phyloP scores from a whole-genome alignment of 2,888 invertebrate species.

The Hetaerina titia region DNA sequence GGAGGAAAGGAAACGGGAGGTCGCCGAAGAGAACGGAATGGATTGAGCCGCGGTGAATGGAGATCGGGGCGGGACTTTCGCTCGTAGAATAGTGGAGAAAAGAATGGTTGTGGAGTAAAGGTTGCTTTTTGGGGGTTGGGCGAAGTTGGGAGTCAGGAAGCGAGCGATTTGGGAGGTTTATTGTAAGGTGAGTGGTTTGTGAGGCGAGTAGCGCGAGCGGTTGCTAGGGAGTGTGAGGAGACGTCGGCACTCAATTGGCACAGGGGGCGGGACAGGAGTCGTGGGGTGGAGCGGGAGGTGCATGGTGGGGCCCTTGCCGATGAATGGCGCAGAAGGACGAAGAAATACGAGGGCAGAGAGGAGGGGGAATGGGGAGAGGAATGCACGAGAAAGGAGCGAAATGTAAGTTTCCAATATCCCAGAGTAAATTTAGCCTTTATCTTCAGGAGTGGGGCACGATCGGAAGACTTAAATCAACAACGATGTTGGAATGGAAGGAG shows the following conservation, averaged over 20 bases:
- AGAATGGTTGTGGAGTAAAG: not conserved
- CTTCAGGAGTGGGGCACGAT: conserved; percentile 15
- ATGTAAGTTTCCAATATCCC: conserved; percentile 52
- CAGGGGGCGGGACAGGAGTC: not conserved
- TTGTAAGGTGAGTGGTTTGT: not conserved
- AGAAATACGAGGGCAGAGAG: not conserved
- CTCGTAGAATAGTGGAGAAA: not conserved
- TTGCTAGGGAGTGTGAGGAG: not conserved
- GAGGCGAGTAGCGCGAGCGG: not conserved
- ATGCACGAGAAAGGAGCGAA: not conserved
- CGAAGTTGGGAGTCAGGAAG: too few species aligned
- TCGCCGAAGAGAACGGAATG: not conserved
- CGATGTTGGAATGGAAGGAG: not conserved
- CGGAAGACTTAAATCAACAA: conserved; percentile 44
- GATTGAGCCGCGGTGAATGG: too few species aligned
- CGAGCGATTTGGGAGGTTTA: too few species aligned
- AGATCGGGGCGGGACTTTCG: too few species aligned
- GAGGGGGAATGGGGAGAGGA: not conserved
- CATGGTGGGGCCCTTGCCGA: not conserved
- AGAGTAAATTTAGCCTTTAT: conserved; percentile 54
- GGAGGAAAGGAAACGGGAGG: not conserved
- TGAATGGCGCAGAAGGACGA: not conserved
- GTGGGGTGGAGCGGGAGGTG: not conserved
- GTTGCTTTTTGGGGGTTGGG: too few species aligned
- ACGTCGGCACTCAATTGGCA: conserved; percentile 14